Conservation (phyloP, 2,797 vertebrate genomes). For the Euphonia xanthogaster region DNA sequence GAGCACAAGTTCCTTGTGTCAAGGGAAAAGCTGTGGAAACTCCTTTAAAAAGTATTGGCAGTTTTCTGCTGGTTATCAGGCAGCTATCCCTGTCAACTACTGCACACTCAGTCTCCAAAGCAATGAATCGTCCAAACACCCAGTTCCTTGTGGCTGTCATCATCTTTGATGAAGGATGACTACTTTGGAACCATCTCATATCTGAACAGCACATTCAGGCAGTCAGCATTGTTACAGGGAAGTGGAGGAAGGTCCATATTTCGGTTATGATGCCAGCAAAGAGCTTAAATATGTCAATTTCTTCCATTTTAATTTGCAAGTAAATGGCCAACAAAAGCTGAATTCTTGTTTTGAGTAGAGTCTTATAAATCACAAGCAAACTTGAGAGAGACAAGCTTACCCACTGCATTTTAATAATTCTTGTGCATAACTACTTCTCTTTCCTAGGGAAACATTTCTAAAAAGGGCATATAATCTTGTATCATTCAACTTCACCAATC, state of each 20-base stretch:
- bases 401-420: not conserved
- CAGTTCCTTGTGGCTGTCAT: not conserved
- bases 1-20: not conserved
- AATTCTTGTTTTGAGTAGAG: not conserved
- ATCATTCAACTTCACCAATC: rapidly evolving
- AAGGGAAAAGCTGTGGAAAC: not conserved
- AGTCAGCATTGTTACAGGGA: not conserved
- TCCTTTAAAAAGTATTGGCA: not conserved
- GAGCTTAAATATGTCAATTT: not conserved
- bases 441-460: not conserved
- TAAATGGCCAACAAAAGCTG: not conserved
- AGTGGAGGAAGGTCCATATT: not conserved
- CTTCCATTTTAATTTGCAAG: not conserved
- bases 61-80: not conserved
- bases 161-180: not conserved
- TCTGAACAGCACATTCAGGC: not conserved
- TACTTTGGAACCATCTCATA: not conserved
- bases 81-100: not conserved
- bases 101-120: not conserved
- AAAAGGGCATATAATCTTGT: not conserved
- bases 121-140: not conserved
- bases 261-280: not conserved
- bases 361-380: not conserved
- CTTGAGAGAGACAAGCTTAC: not conserved
- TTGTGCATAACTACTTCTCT: not conserved